Evolutionary conservation across 2,113 vertebrate genomes (phyloP), one percentile per base, ranked within the genome.

Genomic region (Triplophysa siluroides): DNA sequence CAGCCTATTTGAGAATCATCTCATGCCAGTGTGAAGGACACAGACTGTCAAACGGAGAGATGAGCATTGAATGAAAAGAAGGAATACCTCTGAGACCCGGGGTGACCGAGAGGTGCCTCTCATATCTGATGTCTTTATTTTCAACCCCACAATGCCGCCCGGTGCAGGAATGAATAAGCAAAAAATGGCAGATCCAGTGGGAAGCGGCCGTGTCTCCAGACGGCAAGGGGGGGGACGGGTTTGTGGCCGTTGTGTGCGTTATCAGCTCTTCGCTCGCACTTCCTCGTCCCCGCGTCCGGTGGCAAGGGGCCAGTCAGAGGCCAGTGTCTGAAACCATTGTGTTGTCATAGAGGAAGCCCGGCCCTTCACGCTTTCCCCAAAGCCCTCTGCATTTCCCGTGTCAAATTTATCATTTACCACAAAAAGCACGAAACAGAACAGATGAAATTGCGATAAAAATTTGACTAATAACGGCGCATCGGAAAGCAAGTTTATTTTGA

Each of bases 341-440:
- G 61, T 43, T 66, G 71, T 64, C 70, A 73, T 38, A 26, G 45
- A 80, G 61, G 69, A 80, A 73, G 61, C 69, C 78, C 69, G 54
- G 47, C 69, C 78, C 69, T 74, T 80, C 78, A 80, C 71, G 71
- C 62, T 69, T 74, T 80, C 47, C 60, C 47, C 18, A 66, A 52
- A 65, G 50, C 71, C 61, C 69, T 66, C 29, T 80, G 61, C 69
- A 74, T 73, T 80, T 80, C 78, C 78, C 74, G 73, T 50, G 69
- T 74, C 62, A 80, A 74, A 74, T 73, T 73, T 80, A 72, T 80
- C 78, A 75, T 75, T 75, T 75, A 62, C 73, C 73, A 75, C 58
- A 19, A 75, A 74, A 74, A 74, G 54, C 71, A 41, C 3, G 8
- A 73, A 29, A 60, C 4, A 26, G 16, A 56, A 8, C 50, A 6